Conservation (phyloP, 2,888 invertebrate genomes). For the Nasonia oneida region DNA sequence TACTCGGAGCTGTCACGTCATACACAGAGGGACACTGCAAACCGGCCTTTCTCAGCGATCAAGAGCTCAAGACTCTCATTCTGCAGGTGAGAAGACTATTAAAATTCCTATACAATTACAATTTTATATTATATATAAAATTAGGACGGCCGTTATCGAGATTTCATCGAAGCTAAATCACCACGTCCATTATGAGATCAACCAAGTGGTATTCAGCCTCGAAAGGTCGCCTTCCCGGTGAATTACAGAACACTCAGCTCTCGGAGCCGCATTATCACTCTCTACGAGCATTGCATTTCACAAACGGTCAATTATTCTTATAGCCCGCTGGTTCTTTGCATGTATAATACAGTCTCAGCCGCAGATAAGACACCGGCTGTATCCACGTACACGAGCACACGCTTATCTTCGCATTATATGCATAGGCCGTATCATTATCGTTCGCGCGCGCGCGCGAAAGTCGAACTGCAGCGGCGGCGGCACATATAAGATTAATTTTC, state of each 20-base stretch:
- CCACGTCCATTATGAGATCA: not conserved
- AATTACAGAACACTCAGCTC: not conserved
- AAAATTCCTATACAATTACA: too few relatives aligned
- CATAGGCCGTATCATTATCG: constrained; percentile 45
- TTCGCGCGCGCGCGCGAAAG: constrained; percentile 37
- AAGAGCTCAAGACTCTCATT: constrained; percentile 92
- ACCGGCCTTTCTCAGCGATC: constrained; percentile 91
- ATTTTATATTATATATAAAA: too few relatives aligned
- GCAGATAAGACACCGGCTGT: not conserved
- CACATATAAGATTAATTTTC: constrained; percentile 49
- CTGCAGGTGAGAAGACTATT: constrained; percentile 81
- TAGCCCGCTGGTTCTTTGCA: not conserved
- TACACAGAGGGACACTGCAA: constrained; percentile 89
- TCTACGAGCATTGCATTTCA: not conserved
- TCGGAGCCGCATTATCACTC: not conserved
- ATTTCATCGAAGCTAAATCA: too few relatives aligned
- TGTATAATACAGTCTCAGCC: not conserved
- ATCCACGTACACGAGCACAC: not conserved
- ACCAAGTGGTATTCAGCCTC: not conserved
- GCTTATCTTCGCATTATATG: not conserved
- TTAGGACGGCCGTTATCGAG: too few relatives aligned
- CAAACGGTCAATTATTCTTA: constrained; percentile 2
- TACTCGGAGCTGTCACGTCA: constrained; percentile 86
- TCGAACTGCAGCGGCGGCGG: not conserved
- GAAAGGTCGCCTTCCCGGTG: not conserved